phyloP scores from a whole-genome alignment of 2,888 invertebrate species.

The Mactromeris polynyma region DNA sequence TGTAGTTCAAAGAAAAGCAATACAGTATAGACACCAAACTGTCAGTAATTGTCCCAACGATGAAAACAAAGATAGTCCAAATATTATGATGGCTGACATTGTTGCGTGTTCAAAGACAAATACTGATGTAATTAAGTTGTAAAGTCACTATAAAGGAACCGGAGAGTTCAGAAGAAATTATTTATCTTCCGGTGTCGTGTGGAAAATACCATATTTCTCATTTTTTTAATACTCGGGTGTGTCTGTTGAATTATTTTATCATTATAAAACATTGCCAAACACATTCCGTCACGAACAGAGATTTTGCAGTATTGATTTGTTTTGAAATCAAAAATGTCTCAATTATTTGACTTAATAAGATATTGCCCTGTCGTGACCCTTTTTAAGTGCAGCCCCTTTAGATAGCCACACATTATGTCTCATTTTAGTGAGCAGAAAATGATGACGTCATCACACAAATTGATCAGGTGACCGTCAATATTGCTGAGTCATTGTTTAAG shows the following conservation, averaged over 20 bases:
- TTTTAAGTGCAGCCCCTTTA: too few relatives aligned
- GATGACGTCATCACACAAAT: conserved; percentile 14
- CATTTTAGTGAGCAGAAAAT: neutral
- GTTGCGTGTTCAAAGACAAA: neutral
- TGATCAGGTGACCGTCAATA: neutral
- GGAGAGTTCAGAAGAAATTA: neutral
- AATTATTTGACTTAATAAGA: too few relatives aligned
- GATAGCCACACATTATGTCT: too few relatives aligned
- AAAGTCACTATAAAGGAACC: neutral
- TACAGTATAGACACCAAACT: too few relatives aligned
- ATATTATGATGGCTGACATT: neutral
- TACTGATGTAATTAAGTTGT: neutral
- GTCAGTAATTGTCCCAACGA: neutral
- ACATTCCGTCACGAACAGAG: too few relatives aligned
- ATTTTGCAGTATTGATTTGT: too few relatives aligned
- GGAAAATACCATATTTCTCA: neutral
- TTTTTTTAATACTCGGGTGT: neutral
- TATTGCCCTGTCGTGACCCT: too few relatives aligned
- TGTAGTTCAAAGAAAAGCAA: too few relatives aligned
- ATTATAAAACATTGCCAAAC: too few relatives aligned
- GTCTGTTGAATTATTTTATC: too few relatives aligned
- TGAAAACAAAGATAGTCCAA: neutral
- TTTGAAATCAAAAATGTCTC: too few relatives aligned
- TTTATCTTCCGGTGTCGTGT: neutral
- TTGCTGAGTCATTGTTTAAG: neutral